Conservation (phyloP, 2,888 invertebrate species). For the Drosophila nr. perissopoda region DNA sequence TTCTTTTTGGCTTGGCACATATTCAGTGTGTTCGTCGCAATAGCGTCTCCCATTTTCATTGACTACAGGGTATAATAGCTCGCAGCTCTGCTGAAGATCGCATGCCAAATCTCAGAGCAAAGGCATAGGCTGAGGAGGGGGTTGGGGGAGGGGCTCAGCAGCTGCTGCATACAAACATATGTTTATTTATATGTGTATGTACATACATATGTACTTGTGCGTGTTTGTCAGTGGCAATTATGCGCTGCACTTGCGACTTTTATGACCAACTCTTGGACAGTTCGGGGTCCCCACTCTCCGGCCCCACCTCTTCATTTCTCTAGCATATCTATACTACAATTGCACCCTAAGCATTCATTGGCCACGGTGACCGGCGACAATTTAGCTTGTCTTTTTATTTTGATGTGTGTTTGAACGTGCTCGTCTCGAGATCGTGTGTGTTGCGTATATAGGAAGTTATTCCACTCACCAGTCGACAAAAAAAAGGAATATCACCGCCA, state of each 20-base stretch:
- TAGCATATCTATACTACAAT: not conserved
- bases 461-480: not conserved
- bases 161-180: not conserved
- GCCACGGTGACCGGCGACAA: slow-evolving; percentile 38
- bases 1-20: not conserved
- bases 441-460: slow-evolving; percentile 9
- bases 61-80: slow-evolving; percentile 27
- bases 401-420: slow-evolving; percentile 31
- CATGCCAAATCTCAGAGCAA: slow-evolving; percentile 25
- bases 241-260: slow-evolving; percentile 59
- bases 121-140: not conserved
- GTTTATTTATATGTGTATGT: not conserved
- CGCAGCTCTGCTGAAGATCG: slow-evolving; percentile 30
- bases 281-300: not conserved
- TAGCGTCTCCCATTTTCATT: not conserved
- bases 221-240: slow-evolving; percentile 58
- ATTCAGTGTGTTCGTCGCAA: not conserved
- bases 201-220: slow-evolving; percentile 14
- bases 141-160: not conserved
- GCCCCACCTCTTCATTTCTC: not conserved
- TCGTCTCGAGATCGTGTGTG: slow-evolving; percentile 18
- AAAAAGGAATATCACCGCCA: not conserved
- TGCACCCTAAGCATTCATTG: slow-evolving; percentile 23
- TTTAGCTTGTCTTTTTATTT: slow-evolving; percentile 15
- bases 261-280: slow-evolving; percentile 40